These are phyloP conservation scores for Conops quadrifasciatus DNA, from an alignment of 2,888 invertebrate species.

Conservation along the genomic window DNA sequence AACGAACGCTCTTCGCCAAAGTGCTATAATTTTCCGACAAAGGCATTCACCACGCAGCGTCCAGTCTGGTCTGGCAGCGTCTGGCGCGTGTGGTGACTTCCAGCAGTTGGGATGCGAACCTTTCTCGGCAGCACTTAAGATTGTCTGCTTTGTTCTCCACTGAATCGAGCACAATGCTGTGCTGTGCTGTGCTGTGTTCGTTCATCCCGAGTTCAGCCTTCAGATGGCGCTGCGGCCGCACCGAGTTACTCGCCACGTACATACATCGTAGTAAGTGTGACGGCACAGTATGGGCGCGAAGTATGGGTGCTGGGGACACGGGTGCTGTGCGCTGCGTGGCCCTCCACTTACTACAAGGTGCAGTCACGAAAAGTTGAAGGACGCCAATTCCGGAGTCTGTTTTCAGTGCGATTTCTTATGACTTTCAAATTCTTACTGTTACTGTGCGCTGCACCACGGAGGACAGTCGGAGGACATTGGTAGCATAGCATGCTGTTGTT, in stretches of 20 bases:
- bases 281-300: too few species aligned
- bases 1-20: slow-evolving; percentile 3
- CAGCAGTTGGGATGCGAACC: slow-evolving; percentile 50
- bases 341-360: too few species aligned
- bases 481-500: too few species aligned
- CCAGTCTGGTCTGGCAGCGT: not conserved
- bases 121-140: slow-evolving; percentile 27
- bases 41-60: slow-evolving; percentile 21
- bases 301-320: too few species aligned
- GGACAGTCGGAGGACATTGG: too few species aligned
- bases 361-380: too few species aligned
- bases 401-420: too few species aligned
- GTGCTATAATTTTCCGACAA: slow-evolving; percentile 36
- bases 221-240: slow-evolving; percentile 57
- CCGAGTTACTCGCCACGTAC: not conserved
- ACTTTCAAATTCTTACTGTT: too few species aligned
- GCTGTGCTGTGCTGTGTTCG: slow-evolving; percentile 49
- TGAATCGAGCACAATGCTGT: slow-evolving; percentile 30
- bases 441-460: too few species aligned
- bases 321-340: too few species aligned
- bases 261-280: too few species aligned
- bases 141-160: slow-evolving; percentile 19
- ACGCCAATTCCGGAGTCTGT: too few species aligned
- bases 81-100: slow-evolving; percentile 42
- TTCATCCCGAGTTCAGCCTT: slow-evolving; percentile 59